A percentile compares a stretch with the other conserved stretches of the same genome.
Evolutionary conservation across 2,888 invertebrate species (phyloP).

Genomic region (Phengaris arion): DNA sequence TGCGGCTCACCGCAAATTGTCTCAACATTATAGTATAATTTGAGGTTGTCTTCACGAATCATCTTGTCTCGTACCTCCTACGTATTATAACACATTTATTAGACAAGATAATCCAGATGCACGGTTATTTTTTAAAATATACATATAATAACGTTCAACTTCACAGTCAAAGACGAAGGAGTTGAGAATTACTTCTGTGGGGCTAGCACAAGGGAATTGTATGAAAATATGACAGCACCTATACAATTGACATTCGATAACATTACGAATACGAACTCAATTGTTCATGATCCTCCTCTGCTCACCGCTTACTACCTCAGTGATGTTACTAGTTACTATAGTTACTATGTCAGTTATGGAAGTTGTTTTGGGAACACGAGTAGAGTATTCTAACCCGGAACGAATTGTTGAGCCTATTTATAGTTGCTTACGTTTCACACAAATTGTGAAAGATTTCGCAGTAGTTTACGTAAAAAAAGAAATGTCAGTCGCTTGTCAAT

Average conservation of each 20-base stretch:
- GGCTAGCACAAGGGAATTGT: no score
- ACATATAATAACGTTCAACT: not conserved
- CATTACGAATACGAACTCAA: no score
- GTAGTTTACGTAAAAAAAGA: constrained; percentile 32
- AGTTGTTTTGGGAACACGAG: not conserved
- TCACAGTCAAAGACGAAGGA: not conserved
- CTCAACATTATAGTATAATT: constrained; percentile 25
- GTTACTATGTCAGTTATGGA: not conserved
- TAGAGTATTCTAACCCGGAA: not conserved
- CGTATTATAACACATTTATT: constrained; percentile 1
- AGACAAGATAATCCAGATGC: constrained; percentile 1
- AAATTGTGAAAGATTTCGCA: constrained; percentile 20
- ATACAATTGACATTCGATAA: no score
- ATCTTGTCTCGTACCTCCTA: constrained; percentile 20
- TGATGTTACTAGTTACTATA: no score
- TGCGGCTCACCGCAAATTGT: constrained; percentile 22
- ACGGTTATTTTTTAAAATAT: not conserved
- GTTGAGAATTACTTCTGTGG: no score
- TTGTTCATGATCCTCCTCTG: no score
- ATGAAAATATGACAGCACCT: no score
- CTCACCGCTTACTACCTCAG: no score
- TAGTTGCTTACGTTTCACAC: constrained; percentile 6
- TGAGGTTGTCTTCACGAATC: constrained; percentile 22
- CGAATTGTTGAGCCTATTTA: not conserved
- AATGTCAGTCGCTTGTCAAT: constrained; percentile 41